These are phyloP conservation scores for Pseudococcus longispinus DNA, from an alignment of 2,888 invertebrate species.

Conservation along the genomic window DNA sequence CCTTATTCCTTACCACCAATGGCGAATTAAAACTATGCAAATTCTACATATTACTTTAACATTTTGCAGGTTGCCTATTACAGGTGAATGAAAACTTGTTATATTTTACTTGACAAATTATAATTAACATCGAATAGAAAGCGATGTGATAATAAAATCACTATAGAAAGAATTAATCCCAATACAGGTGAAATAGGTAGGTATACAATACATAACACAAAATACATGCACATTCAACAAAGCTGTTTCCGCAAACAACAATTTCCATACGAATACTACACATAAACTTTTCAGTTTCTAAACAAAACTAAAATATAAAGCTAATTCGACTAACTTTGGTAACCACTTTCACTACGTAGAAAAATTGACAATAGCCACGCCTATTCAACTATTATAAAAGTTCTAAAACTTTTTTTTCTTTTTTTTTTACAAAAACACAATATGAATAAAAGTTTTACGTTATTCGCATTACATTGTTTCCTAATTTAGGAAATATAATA, in stretches of 20 bases:
- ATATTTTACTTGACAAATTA: neutral
- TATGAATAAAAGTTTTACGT: neutral
- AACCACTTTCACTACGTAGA: slow-evolving; percentile 28
- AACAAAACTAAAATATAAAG: slow-evolving; percentile 5
- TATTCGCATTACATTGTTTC: neutral
- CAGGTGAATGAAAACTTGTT: neutral
- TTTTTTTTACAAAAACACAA: neutral
- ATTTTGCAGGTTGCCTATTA: neutral
- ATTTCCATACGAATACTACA: neutral
- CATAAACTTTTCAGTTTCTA: neutral
- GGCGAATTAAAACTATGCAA: no score
- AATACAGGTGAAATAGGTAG: neutral
- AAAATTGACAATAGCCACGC: slow-evolving; percentile 28
- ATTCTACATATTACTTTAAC: no score
- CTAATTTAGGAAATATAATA: neutral
- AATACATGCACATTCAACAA: neutral
- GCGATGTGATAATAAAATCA: neutral
- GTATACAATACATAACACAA: neutral
- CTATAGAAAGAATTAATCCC: neutral
- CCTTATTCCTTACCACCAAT: no score
- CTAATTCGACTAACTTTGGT: slow-evolving; percentile 13
- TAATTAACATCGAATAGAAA: neutral
- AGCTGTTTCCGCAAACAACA: neutral
- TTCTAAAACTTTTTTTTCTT: neutral
- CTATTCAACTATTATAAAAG: slow-evolving; percentile 15